Evolutionary conservation across 2,113 vertebrate species (phyloP), one percentile per base, ranked within the genome.

Genomic region (Indicator maculatus): DNA sequence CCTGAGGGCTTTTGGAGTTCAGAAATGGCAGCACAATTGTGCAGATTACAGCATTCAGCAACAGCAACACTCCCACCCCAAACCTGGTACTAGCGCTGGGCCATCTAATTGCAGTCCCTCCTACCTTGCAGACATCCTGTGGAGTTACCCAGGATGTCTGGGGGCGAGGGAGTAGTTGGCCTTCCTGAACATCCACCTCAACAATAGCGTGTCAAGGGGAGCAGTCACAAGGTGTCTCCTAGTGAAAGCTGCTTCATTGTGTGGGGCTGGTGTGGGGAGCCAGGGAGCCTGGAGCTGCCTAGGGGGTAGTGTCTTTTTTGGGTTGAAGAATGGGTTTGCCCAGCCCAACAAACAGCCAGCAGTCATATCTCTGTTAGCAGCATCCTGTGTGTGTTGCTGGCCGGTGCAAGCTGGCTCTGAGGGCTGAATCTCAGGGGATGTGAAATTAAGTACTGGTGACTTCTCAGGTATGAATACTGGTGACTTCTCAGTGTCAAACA

Each of bases 11-110:
- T 95, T 92, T 93, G 65, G 85, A 64, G 88, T 93, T 96, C 76
- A 82, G 79, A 95, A 96, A 76, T 84, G 28, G 93, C 95, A 97
- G 96, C 93, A 76, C 55, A 87, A 84, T 90, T 79, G 56, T 87
- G 81, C 69, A 92, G 96, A 78, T 18, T 44, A 52, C 80, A 83
- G 74, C 75, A 83, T 89, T 97, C 76, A 90, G 90, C 90, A 90
- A 5, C 45, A 88, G 38, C 95, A 83, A 10, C 11, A 2, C 88
- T 95, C 65, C 81, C 64, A 76, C 52, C 81, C 58, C 69, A 77
- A 66, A 65, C 77, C 69, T 63, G 65, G 8, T 70, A 9, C 6
- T 28, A 41, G 52, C 9, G 11, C 24, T 23, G 55, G 67, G 53
- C 23, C 65, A 9, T 26, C 33, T 66, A 28, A 66, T 86, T 26